A percentile compares a stretch with the other conserved stretches of the same genome.
Conservation (phyloP, 2,888 invertebrate species). For the Xestoiulus laeticollis region DNA sequence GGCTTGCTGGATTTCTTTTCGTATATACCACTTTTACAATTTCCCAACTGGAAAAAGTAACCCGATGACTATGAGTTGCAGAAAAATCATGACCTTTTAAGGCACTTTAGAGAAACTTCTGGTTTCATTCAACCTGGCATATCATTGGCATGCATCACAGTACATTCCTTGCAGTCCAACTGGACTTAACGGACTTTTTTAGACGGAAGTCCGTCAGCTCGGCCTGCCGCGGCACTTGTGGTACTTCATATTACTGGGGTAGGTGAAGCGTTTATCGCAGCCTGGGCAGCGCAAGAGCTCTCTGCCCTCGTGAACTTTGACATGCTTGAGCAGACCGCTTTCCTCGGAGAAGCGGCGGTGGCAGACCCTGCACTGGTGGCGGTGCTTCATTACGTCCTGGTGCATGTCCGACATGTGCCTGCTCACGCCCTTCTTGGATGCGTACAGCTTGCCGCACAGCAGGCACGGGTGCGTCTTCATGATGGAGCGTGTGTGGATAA, state of each 20-base stretch:
- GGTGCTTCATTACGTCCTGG: slow-evolving; percentile 35
- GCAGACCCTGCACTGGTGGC: neutral
- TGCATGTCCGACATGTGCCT: slow-evolving; percentile 18
- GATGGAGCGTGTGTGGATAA: neutral
- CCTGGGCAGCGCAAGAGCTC: neutral
- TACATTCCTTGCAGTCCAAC: neutral
- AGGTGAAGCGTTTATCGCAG: slow-evolving; percentile 3
- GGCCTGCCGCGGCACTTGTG: neutral
- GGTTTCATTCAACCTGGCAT: too few species aligned
- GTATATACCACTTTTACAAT: too few species aligned
- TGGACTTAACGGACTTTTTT: neutral
- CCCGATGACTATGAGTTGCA: too few species aligned
- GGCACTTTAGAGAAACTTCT: too few species aligned
- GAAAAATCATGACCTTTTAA: too few species aligned
- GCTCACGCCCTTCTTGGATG: neutral
- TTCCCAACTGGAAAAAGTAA: too few species aligned
- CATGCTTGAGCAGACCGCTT: slow-evolving; percentile 4
- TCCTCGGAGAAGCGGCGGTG: slow-evolving; percentile 29
- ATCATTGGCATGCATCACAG: too few species aligned
- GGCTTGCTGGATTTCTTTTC: too few species aligned
- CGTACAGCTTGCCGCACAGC: neutral
- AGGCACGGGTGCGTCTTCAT: slow-evolving; percentile 33
- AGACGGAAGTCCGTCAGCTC: neutral
- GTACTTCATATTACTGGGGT: slow-evolving; percentile 17
- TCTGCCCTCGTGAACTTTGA: neutral